A percentile compares a stretch with the other conserved stretches of the same genome.
These are phyloP conservation scores for Echinometra lucunter DNA, from an alignment of 53 echinoderm and acorn worm species.

Conservation along the genomic window DNA sequence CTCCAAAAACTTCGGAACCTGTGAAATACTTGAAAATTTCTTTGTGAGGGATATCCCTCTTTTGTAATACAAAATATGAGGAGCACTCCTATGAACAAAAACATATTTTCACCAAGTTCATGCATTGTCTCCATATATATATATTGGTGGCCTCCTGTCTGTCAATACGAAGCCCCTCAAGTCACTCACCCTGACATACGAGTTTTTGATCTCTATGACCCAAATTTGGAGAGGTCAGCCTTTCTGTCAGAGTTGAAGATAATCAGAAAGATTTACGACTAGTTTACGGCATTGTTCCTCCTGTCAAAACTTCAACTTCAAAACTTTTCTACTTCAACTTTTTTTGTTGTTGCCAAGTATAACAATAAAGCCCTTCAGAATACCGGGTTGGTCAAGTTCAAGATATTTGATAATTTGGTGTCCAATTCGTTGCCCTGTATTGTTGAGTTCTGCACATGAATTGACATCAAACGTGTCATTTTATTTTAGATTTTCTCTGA, in stretches of 20 bases:
- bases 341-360: too few species aligned
- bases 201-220: neutral
- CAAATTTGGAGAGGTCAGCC: conserved; percentile 30
- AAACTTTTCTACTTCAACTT: too few species aligned
- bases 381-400: too few species aligned
- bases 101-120: conserved; percentile 42
- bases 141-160: neutral
- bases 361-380: too few species aligned
- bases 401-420: too few species aligned
- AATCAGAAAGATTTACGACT: conserved; percentile 31
- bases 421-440: too few species aligned
- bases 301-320: neutral
- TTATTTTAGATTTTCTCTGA: too few species aligned
- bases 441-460: too few species aligned
- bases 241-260: conserved; percentile 51
- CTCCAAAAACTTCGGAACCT: neutral
- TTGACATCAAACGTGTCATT: too few species aligned
- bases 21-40: neutral
- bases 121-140: neutral
- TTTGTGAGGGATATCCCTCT: neutral
- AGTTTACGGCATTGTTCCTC: neutral
- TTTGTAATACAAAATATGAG: neutral
- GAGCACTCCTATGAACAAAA: neutral
- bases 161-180: neutral
- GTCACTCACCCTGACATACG: conserved; percentile 34